Evolutionary conservation across 2,888 invertebrate genomes (phyloP), one percentile per base, ranked within the genome.

Genomic region (Nemoura dubitans): DNA sequence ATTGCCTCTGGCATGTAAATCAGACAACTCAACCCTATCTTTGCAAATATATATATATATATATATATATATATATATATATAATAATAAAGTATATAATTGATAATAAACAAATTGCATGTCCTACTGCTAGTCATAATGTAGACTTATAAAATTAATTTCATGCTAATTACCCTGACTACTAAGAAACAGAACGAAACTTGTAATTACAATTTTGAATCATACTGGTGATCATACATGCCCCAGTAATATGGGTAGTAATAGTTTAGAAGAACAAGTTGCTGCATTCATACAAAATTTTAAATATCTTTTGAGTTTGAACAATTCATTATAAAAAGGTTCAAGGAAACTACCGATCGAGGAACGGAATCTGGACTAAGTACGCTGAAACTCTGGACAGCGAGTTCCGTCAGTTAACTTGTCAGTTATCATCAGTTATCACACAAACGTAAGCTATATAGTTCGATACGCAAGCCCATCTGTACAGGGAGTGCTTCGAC

Each of bases 301-400:
- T 81, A 81, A 81, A 81, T 30, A 28, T 59, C 14, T 21, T 59
- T 59, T 14, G 14, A 59, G 59, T 59, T 59, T 59, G 59, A 59
- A 59, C 59, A 59, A 59, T 81, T 81, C 81, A 5, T 81, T 30
- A 81, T 81, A 81, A 81, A 81, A 78, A 81, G 30, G 81, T 81
- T 59, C 29, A 30, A 81, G 30, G 81, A 81, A 81, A 30, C 81
- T 81, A 81, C 30, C 30, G 30, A 29, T 81, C 28, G 36, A 42
- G 84, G 84, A 84, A 84, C 84, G 84, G 84, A 84, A 84, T 84
- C 84, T 76, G 76, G 59, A 76, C 84, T 84, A 84, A 84, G 84
- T 84, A 84, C 29, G 84, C 84, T 76, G 84, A 43, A 82, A 84
- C 84, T 30, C 84, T 84, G 84, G 26, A 30, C 81, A 81, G 81